Evolutionary conservation across 2,888 invertebrate species (phyloP).

Genomic region (Mesopsocus fuscifrons): DNA sequence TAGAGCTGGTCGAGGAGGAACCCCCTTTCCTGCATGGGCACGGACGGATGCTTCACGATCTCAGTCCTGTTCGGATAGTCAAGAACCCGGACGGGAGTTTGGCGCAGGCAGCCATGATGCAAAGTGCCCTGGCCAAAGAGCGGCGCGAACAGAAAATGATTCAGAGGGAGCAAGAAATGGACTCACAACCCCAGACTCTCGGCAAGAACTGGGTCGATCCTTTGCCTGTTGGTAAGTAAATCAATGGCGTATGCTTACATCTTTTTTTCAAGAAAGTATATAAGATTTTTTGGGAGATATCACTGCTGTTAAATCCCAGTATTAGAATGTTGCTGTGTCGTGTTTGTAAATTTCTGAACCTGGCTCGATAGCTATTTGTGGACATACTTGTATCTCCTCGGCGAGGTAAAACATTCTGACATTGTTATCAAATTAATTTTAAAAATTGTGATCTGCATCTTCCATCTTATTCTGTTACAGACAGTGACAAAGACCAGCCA

Average conservation of each 20-base stretch:
- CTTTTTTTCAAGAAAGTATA: background rate
- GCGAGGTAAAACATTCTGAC: constrained; percentile 1
- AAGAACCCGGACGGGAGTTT: constrained; percentile 98
- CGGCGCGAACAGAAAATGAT: constrained; percentile 89
- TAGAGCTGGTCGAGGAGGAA: constrained; percentile 96
- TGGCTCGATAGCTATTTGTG: too few relatives aligned
- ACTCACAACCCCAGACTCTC: constrained; percentile 50
- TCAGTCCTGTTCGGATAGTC: constrained; percentile 85
- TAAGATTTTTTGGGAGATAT: background rate
- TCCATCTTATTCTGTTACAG: constrained; percentile 23
- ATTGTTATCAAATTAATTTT: constrained; percentile 10
- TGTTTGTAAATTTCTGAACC: too few relatives aligned
- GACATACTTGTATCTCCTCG: too few relatives aligned
- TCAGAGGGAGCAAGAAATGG: constrained; percentile 84
- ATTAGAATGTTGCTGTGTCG: too few relatives aligned
- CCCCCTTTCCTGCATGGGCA: constrained; percentile 92
- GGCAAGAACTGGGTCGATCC: constrained; percentile 97
- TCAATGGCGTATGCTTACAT: constrained; percentile 11
- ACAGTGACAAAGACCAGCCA: constrained; percentile 48
- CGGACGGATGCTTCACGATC: constrained; percentile 74
- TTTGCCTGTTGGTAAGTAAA: constrained; percentile 48
- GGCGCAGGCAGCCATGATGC: constrained; percentile 99
- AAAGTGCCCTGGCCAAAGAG: constrained; percentile 93
- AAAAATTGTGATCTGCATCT: background rate
- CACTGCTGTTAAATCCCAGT: too few relatives aligned